Evolutionary conservation across 1,140 invertebrate species (phyloP), one percentile per base, ranked within the genome.

Genomic region (Holcopasites calliopsidis): DNA sequence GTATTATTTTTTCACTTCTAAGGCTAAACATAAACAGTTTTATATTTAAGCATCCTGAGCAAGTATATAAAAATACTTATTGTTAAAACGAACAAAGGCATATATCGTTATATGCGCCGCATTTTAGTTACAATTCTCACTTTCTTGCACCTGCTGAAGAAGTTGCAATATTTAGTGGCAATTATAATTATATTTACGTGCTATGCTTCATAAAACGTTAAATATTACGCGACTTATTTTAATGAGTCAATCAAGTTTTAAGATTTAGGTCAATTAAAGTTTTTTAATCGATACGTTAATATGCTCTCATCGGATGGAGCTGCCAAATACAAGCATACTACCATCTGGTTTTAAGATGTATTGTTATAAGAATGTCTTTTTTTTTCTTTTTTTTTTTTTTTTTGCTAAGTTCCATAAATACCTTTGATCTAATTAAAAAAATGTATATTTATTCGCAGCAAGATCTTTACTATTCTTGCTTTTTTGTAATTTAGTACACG

Each of bases 331-430:
- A 70, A 80, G 23, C 33, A 58, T 76, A 62, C 3, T 65, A 66
- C 54, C 54, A 73, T 54, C 4, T 64, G 66, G 23, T 66, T 44
- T 33, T 65, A 54, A 21, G 16, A 58, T 44, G 40, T 62, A 76
- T 76, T 70, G 31, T 60, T 42, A 38, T 65, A 40, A 80, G 26
- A n/a, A n/a, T n/a, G n/a, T n/a, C n/a, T n/a, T n/a, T n/a, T n/a
- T n/a, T n/a, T n/a, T n/a, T n/a, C n/a, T n/a, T n/a, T n/a, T n/a
- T n/a, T n/a, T n/a, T n/a, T n/a, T n/a, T n/a, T 66, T 77, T 50
- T 68, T 77, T 77, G 74, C 74, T 77, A 81, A 77, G 66, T 77
- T 81, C 65, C 78, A 80, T 71, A 61, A 35, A 31, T 61, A 11
- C 21, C n/a, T n/a, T n/a, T 52, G 31, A 18, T 28, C 5, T 68